Conservation (phyloP, 2,888 invertebrate genomes). For the Allophyes oxyacanthae region DNA sequence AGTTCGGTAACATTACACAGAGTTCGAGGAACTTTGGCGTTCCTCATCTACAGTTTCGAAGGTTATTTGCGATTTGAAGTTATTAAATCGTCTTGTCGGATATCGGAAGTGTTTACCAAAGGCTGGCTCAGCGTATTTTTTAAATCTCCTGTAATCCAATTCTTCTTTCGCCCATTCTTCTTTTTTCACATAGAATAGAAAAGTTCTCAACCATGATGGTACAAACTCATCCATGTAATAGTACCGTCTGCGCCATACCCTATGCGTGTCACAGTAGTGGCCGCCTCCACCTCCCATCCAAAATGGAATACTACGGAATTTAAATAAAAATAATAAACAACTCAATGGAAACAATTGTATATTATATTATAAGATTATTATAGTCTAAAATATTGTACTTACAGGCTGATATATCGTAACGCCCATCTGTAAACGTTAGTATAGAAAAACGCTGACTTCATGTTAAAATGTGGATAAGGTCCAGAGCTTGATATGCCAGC, state of each 20-base stretch:
- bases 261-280: slow-evolving; percentile 69
- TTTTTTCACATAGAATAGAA: slow-evolving; percentile 67
- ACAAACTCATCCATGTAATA: slow-evolving; percentile 75
- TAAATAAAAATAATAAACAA: too few relatives aligned
- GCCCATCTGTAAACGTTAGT: slow-evolving; percentile 75
- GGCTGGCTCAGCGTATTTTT: slow-evolving; percentile 69
- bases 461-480: slow-evolving; percentile 62
- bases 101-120: slow-evolving; percentile 74
- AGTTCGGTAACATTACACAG: slow-evolving; percentile 1
- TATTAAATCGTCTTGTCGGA: slow-evolving; percentile 62
- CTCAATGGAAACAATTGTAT: too few relatives aligned
- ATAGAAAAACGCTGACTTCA: slow-evolving; percentile 68
- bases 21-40: slow-evolving; percentile 4
- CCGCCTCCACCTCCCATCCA: slow-evolving; percentile 72
- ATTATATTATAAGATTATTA: not conserved
- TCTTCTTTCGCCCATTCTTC: slow-evolving; percentile 73
- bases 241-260: slow-evolving; percentile 72
- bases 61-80: slow-evolving; percentile 63
- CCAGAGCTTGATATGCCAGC: slow-evolving; percentile 59
- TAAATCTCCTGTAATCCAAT: slow-evolving; percentile 64
- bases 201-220: slow-evolving; percentile 68
- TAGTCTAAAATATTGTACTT: slow-evolving; percentile 52
- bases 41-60: slow-evolving; percentile 54
- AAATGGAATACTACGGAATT: slow-evolving; percentile 64
- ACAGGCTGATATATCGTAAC: slow-evolving; percentile 74